Conservation (phyloP, 1,140 invertebrate species). For the Oppia nitens region DNA sequence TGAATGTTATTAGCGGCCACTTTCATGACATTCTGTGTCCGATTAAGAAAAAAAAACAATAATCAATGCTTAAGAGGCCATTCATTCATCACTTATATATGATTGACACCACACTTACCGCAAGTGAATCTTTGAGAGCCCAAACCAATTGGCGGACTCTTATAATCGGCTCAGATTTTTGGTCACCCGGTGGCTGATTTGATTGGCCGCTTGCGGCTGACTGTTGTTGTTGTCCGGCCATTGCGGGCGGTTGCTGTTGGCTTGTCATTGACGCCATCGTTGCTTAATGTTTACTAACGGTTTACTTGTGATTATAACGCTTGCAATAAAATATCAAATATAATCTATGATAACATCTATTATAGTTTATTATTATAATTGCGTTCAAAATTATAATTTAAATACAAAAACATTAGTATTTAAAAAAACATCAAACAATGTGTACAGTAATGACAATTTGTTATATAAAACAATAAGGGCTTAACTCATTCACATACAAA, state of each 20-base stretch:
- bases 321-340: too few relatives aligned
- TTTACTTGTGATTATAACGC: too few relatives aligned
- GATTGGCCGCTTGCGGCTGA: neutral
- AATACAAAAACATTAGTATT: too few relatives aligned
- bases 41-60: neutral
- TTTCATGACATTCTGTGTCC: neutral
- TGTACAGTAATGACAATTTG: too few relatives aligned
- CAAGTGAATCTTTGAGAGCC: neutral
- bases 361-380: too few relatives aligned
- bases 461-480: too few relatives aligned
- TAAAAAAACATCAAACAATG: too few relatives aligned
- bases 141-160: neutral
- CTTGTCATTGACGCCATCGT: neutral
- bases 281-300: too few relatives aligned
- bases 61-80: too few relatives aligned
- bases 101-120: neutral
- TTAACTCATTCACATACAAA: too few relatives aligned
- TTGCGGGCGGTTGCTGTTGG: neutral
- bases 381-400: too few relatives aligned
- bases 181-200: neutral
- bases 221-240: neutral
- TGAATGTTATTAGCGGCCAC: neutral
- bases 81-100: neutral
- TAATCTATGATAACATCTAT: too few relatives aligned
- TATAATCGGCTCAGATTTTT: neutral